Conservation (phyloP, 2,113 vertebrate genomes). For the Gymnorhina tibicen region DNA sequence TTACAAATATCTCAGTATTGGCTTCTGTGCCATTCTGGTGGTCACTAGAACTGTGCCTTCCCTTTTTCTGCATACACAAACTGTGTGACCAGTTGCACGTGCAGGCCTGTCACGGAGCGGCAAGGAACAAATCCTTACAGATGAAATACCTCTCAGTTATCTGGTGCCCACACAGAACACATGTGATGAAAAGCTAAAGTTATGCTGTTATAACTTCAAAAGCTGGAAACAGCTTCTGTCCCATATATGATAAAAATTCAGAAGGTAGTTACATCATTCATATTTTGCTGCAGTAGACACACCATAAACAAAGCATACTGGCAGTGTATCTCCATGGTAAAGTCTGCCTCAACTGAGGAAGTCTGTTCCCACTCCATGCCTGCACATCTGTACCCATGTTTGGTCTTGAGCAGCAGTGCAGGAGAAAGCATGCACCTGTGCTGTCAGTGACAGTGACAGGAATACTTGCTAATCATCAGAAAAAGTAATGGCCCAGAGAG, state of each 20-base stretch:
- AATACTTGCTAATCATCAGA: neutral
- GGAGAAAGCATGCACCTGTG: neutral
- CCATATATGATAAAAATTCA: neutral
- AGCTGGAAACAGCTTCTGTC: neutral
- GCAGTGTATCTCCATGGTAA: neutral
- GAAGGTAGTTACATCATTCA: neutral
- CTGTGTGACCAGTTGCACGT: rapidly evolving
- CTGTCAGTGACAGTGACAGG: neutral
- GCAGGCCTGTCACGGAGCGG: neutral
- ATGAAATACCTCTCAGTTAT: neutral
- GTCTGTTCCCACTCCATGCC: neutral
- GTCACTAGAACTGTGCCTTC: neutral
- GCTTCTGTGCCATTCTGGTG: neutral
- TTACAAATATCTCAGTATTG: neutral
- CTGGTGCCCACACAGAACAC: neutral
- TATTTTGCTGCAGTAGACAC: neutral
- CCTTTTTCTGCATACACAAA: neutral
- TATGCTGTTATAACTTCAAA: neutral
- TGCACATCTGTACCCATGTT: neutral
- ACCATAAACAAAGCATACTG: neutral
- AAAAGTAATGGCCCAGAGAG: neutral
- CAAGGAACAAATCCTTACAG: neutral
- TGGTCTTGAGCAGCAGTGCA: neutral
- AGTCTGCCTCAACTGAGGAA: neutral
- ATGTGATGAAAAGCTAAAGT: neutral